These are phyloP conservation scores for Passer domesticus DNA, from an alignment of 2,113 vertebrate species.

Conservation along the genomic window DNA sequence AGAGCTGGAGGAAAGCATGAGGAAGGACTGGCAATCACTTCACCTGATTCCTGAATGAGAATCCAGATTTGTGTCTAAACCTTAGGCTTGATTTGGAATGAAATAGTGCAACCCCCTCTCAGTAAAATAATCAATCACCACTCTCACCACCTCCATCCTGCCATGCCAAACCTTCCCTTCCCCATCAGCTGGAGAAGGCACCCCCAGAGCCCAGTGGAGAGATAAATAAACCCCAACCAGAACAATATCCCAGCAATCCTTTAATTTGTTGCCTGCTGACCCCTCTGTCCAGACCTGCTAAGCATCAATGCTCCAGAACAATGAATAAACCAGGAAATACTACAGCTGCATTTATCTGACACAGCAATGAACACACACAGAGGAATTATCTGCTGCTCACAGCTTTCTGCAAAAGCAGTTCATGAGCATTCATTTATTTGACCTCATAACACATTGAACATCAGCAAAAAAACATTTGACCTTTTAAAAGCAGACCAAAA, in stretches of 20 bases:
- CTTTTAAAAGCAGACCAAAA: not conserved
- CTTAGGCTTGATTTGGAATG: not conserved
- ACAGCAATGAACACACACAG: not conserved
- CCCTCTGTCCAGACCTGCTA: not conserved
- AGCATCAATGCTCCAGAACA: not conserved
- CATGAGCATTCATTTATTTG: not conserved
- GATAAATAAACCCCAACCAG: not conserved
- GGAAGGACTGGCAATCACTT: not conserved
- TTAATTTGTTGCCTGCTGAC: not conserved
- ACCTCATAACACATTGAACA: not conserved
- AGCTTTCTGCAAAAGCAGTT: constrained; percentile 6
- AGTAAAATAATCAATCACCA: not conserved
- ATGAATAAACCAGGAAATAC: not conserved
- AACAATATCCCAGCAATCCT: not conserved
- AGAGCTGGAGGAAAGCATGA: not conserved
- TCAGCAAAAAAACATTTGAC: not conserved
- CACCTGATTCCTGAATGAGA: not conserved
- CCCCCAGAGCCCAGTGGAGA: not conserved
- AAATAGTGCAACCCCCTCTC: not conserved
- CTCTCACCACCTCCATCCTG: not conserved
- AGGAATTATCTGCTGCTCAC: not conserved
- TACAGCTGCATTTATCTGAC: not conserved
- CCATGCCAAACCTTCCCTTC: not conserved
- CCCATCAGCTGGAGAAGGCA: not conserved
- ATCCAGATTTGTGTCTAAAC: not conserved